Evolutionary conservation across 2,797 vertebrate genomes (phyloP), one percentile per base, ranked within the genome.

Genomic region (Pseudopleuronectes americanus): DNA sequence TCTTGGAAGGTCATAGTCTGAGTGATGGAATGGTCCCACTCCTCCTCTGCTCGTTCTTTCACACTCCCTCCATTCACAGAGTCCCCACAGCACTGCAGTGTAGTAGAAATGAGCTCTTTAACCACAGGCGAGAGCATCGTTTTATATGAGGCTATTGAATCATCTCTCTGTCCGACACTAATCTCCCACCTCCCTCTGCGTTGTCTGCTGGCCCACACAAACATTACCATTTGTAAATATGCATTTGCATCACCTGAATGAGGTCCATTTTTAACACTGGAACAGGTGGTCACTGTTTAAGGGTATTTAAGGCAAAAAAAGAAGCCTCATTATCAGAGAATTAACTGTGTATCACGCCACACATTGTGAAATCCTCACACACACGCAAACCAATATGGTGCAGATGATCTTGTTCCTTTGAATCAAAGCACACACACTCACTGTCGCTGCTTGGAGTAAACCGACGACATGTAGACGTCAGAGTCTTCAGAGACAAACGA

Each of bases 1-100:
- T 90, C 84, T 76, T 68, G 82, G 88, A 92, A 92, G 92, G 91
- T 92, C 91, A 86, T 47, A 69, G 71, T 45, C 23, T 36, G 80
- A 82, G 87, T 90, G 88, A 91, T 90, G 86, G 84, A 91, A 84
- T 81, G 85, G 68, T 87, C 79, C 79, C 77, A 59, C 88, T 85
- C 84, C 83, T 86, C 84, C 82, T 89, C 81, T 68, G 12, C 54
- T 79, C 49, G 0, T 80, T 82, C 76, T 79, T 80, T 72, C 69
- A 71, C 74, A 76, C 64, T 84, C 82, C 54, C 67, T 83, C 68
- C 68, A 70, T 82, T 79, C 84, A 79, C 53, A 0, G 6, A 76
- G 68, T 64, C 73, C 73, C 81, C 24, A 43, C 62, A 81, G 85
- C 80, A 43, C 5, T 79, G 74, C 77, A 81, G 63, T 53, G 21